Evolutionary conservation across 37 sponge, comb jelly and placozoan species (phyloP).

Genomic region (Eunapius fragilis): DNA sequence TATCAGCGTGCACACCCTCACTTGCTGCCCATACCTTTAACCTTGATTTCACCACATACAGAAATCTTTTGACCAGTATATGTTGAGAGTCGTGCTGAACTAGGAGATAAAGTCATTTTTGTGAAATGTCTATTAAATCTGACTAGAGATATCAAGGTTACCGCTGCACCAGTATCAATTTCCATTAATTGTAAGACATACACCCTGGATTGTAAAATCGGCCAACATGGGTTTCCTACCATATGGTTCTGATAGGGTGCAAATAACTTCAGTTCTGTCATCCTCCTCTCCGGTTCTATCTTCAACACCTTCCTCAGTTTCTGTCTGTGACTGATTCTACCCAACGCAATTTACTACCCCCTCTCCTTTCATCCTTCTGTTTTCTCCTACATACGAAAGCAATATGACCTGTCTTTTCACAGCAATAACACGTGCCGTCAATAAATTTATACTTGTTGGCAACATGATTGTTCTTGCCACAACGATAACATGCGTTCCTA

Average conservation of each 20-base stretch:
- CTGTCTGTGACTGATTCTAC: neutral
- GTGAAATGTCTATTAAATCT: too few relatives aligned
- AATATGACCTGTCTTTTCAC: conserved; percentile 13
- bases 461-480: too few relatives aligned
- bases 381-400: conserved; percentile 3
- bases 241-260: neutral
- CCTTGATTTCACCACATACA: too few relatives aligned
- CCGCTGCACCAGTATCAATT: conserved; percentile 39
- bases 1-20: too few relatives aligned
- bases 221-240: neutral
- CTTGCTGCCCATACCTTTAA: too few relatives aligned
- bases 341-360: neutral
- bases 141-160: too few relatives aligned
- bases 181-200: conserved; percentile 11
- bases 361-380: neutral
- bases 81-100: too few relatives aligned
- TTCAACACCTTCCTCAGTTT: neutral
- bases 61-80: too few relatives aligned
- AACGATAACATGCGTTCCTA: neutral
- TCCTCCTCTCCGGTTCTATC: conserved; percentile 1
- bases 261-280: neutral
- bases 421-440: neutral
- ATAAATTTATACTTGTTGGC: too few relatives aligned
- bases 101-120: too few relatives aligned
- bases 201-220: neutral